A percentile compares a stretch with the other conserved stretches of the same genome.
phyloP scores from a whole-genome alignment of 2,797 vertebrate genomes.

The Rachycentron canadum region DNA sequence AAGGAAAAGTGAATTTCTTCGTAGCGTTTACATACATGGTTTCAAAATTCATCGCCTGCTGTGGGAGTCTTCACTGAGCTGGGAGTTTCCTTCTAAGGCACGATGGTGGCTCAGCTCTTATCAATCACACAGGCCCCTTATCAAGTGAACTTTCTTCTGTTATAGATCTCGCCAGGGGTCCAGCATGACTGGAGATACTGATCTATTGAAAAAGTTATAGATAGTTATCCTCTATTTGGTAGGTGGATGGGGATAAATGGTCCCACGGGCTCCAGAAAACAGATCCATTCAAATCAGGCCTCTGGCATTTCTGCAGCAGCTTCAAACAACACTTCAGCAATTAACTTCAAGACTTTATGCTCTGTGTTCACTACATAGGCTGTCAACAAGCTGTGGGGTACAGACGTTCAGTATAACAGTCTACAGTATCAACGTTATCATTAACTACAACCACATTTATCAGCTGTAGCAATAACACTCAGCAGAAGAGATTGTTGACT shows the following conservation, averaged over 20 bases:
- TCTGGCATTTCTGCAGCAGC: slow-evolving; percentile 22
- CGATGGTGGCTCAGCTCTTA: not conserved
- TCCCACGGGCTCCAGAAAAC: slow-evolving; percentile 7
- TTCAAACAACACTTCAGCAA: not conserved
- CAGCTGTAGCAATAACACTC: slow-evolving; percentile 26
- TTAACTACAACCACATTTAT: slow-evolving; percentile 34
- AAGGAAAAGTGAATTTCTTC: not conserved
- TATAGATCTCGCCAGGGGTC: not conserved
- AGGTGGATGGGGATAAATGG: slow-evolving; percentile 5
- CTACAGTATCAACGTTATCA: slow-evolving; percentile 12
- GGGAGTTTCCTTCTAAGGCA: slow-evolving; percentile 9
- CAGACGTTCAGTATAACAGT: not conserved
- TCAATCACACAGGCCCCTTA: not conserved
- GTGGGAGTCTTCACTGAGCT: not conserved
- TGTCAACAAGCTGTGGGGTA: slow-evolving; percentile 33
- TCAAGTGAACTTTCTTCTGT: slow-evolving; percentile 40
- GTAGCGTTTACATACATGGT: not conserved
- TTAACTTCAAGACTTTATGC: not conserved
- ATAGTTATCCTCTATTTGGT: not conserved
- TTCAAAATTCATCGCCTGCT: too few species aligned
- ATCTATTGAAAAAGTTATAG: not conserved
- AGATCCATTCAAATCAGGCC: not conserved
- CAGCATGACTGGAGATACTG: not conserved
- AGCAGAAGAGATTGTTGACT: slow-evolving; percentile 36
- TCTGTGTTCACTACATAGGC: not conserved